A percentile compares a stretch with the other conserved stretches of the same genome.
phyloP scores from a whole-genome alignment of 1,140 invertebrate species.

The Papilio polyxenes region DNA sequence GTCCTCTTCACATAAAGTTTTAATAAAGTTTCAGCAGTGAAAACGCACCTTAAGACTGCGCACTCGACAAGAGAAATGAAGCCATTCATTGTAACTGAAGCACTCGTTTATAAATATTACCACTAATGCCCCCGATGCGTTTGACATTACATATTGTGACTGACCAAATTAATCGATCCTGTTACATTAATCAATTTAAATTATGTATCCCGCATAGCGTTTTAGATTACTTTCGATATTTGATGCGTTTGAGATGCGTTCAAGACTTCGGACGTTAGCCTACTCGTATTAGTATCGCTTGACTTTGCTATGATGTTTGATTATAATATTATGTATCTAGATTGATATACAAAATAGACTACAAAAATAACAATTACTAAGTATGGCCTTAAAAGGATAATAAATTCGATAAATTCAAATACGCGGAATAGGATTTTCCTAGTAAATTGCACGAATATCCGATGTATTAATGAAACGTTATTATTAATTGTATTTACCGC shows the following conservation, averaged over 20 bases:
- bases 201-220: neutral
- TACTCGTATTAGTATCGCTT: too few relatives aligned
- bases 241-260: too few relatives aligned
- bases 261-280: too few relatives aligned
- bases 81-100: conserved; percentile 20
- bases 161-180: neutral
- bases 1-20: neutral
- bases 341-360: too few relatives aligned
- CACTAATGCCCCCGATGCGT: neutral
- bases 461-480: too few relatives aligned
- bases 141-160: neutral
- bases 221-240: neutral
- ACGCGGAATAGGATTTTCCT: too few relatives aligned
- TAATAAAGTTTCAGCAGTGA: neutral
- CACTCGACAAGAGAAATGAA: neutral
- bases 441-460: too few relatives aligned
- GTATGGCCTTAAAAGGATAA: too few relatives aligned
- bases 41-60: neutral
- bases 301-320: too few relatives aligned
- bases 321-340: too few relatives aligned
- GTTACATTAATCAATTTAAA: neutral
- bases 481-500: neutral
- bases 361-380: too few relatives aligned
- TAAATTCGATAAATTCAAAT: too few relatives aligned
- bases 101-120: conserved; percentile 9